Evolutionary conservation across 1,140 invertebrate species (phyloP).

Genomic region (Episyrphus balteatus): DNA sequence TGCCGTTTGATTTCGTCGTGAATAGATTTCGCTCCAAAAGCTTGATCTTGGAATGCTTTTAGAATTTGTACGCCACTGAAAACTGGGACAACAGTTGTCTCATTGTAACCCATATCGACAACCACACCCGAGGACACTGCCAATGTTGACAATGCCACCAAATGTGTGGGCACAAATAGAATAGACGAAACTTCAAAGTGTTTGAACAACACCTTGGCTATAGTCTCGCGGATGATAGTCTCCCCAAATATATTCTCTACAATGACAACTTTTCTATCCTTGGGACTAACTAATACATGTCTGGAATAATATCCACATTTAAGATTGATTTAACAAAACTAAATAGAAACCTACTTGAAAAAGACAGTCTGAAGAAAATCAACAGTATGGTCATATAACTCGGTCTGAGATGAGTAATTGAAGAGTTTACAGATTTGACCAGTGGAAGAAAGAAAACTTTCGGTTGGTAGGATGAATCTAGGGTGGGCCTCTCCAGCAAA

Average conservation of each 20-base stretch:
- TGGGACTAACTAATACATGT: slow-evolving; percentile 80
- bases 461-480: slow-evolving; percentile 72
- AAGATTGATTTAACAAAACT: too few species aligned
- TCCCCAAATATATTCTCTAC: slow-evolving; percentile 81
- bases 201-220: slow-evolving; percentile 83
- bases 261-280: slow-evolving; percentile 81
- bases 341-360: slow-evolving; percentile 57
- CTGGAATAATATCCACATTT: slow-evolving; percentile 37
- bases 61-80: slow-evolving; percentile 75
- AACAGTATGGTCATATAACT: slow-evolving; percentile 75
- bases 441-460: slow-evolving; percentile 56
- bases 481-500: slow-evolving; percentile 81
- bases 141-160: slow-evolving; percentile 66
- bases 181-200: slow-evolving; percentile 79
- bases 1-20: slow-evolving; percentile 44
- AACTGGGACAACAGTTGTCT: slow-evolving; percentile 70
- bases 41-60: slow-evolving; percentile 65
- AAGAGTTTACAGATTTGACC: slow-evolving; percentile 54
- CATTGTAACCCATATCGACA: slow-evolving; percentile 76
- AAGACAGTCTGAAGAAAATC: slow-evolving; percentile 82
- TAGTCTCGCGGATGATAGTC: slow-evolving; percentile 66
- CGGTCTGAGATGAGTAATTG: slow-evolving; percentile 56
- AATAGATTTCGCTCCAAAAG: slow-evolving; percentile 55
- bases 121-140: slow-evolving; percentile 69
- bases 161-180: slow-evolving; percentile 64